Percentiles rank a stretch among this genome's conserved stretches.
These are phyloP conservation scores for Etheostoma nigrum DNA, from an alignment of 2,797 vertebrate genomes.

Conservation along the genomic window DNA sequence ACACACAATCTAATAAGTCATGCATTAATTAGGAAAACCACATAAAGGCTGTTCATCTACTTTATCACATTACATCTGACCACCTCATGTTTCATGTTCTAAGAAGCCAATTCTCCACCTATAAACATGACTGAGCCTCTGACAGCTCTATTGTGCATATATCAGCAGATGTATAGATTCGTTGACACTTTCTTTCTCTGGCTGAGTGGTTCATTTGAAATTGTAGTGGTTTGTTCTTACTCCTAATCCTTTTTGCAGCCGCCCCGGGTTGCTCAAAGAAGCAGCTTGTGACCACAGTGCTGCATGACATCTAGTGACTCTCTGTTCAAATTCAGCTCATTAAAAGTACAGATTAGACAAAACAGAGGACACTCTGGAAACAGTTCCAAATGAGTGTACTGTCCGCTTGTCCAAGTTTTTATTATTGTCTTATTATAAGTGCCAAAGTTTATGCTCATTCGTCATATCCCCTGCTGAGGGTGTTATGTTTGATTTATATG, in stretches of 20 bases:
- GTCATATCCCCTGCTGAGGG: constrained; percentile 15
- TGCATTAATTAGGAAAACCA: no score
- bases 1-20: no score
- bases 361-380: not conserved
- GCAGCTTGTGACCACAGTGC: not conserved
- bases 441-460: constrained; percentile 21
- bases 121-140: no score
- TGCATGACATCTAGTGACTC: not conserved
- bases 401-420: not conserved
- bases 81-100: no score
- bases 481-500: constrained; percentile 23
- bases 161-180: not conserved
- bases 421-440: not conserved
- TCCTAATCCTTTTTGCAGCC: not conserved
- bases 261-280: not conserved
- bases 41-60: no score
- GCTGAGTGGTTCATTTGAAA: not conserved
- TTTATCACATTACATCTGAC: no score
- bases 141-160: no score
- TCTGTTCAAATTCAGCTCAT: constrained; percentile 12
- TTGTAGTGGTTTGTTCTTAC: not conserved
- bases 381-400: not conserved
- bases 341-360: constrained; percentile 25
- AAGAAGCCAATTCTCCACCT: no score
- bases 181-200: not conserved